Base-by-base conservation (phyloP, 2,113 vertebrate genomes). In the Lepisosteus osseus region DNA sequence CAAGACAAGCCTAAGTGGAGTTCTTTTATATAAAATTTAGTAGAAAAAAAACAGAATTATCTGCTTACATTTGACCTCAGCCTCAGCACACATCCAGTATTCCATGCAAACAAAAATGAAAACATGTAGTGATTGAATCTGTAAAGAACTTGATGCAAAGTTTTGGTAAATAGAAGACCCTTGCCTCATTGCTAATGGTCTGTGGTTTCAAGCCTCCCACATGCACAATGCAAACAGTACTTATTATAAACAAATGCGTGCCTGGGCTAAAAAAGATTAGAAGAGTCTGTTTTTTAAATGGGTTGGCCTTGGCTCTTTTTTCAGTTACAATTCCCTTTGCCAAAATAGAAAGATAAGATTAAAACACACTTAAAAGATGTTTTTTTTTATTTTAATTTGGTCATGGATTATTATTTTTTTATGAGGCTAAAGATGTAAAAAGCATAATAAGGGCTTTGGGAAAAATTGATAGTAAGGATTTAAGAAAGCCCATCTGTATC, bases 61-160 rank as follows among this genome's bases (percentile, higher is more conserved):
- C 9, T 51, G 9, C 47, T 9, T 6, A 9, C 47, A 14, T 62
- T 78, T 69, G 40, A 45, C 71, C 40, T 67, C 47, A 72, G 67
- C 79, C 76, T 69, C 76, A 69, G 17, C 54, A 72, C 11, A 71
- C 68, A 67, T 47, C 71, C 72, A 57, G 29, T 67, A 71, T 69
- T 67, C 68, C 77, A 76, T 76, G 68, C 65, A 73, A 79, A 57
- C 15, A 54, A 64, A 8, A 54, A 76, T 75, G 29, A 65, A 76
- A 80, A 72, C 75, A 72, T 61, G 15, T 15, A 65, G 61, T 72
- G 61, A 54, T 61, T 57, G 7, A 66, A 59, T 64, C 69, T 69
- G 45, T 77, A 72, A 79, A 69, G 76, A 57, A 65, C 63, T 77
- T 45, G 42, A 72, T 65, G 55, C 47, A 65, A 71, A 54, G 15